Evolutionary conservation across 2,797 vertebrate genomes (phyloP).

Genomic region (Enteromius afrohamiltoni): DNA sequence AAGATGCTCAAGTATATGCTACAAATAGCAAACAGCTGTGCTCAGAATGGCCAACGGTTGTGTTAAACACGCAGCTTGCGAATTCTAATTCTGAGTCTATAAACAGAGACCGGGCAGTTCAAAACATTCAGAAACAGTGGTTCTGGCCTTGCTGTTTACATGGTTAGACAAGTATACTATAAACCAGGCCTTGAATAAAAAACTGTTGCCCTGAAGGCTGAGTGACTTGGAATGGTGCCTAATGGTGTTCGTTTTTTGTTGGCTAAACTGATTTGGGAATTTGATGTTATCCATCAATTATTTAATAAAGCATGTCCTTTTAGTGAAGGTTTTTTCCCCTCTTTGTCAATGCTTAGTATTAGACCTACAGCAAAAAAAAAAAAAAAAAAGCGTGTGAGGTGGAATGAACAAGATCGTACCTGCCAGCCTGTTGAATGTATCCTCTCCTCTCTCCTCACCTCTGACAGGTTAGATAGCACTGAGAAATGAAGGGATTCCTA

Average conservation of each 20-base stretch:
- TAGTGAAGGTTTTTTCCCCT: constrained; percentile 15
- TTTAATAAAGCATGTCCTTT: constrained; percentile 47
- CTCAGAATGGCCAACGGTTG: constrained; percentile 16
- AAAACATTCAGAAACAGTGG: constrained; percentile 27
- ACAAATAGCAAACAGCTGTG: constrained; percentile 47
- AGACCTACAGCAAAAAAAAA: constrained; percentile 41
- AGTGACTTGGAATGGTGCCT: constrained; percentile 15
- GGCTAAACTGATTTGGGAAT: constrained; percentile 28
- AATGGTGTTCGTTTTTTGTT: constrained; percentile 17
- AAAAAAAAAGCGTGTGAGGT: constrained; percentile 60
- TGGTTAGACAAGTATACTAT: constrained; percentile 15
- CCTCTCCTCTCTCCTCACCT: constrained; percentile 74
- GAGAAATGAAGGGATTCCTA: constrained; percentile 81
- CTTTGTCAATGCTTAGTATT: constrained; percentile 36
- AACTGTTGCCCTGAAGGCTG: constrained; percentile 35
- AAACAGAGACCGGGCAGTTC: constrained; percentile 26
- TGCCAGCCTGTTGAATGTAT: constrained; percentile 72
- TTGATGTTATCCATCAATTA: constrained; percentile 50
- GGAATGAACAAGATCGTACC: constrained; percentile 79
- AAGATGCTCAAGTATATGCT: constrained; percentile 34
- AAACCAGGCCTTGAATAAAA: constrained; percentile 40
- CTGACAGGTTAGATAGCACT: constrained; percentile 79
- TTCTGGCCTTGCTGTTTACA: constrained; percentile 39
- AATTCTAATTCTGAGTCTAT: constrained; percentile 30
- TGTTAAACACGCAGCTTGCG: constrained; percentile 20